Percentiles rank a stretch among this genome's conserved stretches.
Conservation (phyloP, 2,888 invertebrate species). For the Parasteatoda lunata region DNA sequence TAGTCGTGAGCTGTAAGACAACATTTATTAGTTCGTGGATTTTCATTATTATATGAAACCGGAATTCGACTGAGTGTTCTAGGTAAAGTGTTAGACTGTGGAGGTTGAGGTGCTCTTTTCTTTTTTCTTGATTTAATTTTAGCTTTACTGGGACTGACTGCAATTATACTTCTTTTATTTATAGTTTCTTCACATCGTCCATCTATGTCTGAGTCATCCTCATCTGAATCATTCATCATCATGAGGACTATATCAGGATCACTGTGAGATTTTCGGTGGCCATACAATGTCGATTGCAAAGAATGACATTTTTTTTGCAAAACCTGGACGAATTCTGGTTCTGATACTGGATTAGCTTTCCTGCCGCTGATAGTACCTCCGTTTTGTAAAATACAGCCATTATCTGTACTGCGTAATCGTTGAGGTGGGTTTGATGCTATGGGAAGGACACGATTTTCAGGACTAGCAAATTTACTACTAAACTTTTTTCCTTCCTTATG, state of each 20-base stretch:
- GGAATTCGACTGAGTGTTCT: constrained; percentile 34
- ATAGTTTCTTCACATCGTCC: constrained; percentile 19
- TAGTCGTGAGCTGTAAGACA: constrained; percentile 8
- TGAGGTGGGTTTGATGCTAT: constrained; percentile 53
- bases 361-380: constrained; percentile 87
- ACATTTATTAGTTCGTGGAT: not conserved
- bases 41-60: constrained; percentile 16
- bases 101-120: constrained; percentile 84
- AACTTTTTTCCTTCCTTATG: constrained; percentile 27
- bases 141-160: constrained; percentile 76
- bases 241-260: constrained; percentile 65
- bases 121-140: constrained; percentile 81
- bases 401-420: constrained; percentile 83
- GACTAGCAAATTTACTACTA: constrained; percentile 42
- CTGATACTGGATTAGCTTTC: constrained; percentile 8
- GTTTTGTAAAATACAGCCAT: constrained; percentile 86
- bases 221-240: constrained; percentile 68
- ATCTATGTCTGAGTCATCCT: constrained; percentile 38
- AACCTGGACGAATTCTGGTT: constrained; percentile 41
- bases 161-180: constrained; percentile 63
- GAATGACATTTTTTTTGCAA: constrained; percentile 31
- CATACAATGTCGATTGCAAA: constrained; percentile 17
- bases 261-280: constrained; percentile 63
- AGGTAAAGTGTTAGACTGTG: constrained; percentile 72
- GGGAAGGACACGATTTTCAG: constrained; percentile 64